A percentile compares a stretch with the other conserved stretches of the same genome.
phyloP scores from a whole-genome alignment of 2,888 invertebrate species.

The Urechis unicinctus region DNA sequence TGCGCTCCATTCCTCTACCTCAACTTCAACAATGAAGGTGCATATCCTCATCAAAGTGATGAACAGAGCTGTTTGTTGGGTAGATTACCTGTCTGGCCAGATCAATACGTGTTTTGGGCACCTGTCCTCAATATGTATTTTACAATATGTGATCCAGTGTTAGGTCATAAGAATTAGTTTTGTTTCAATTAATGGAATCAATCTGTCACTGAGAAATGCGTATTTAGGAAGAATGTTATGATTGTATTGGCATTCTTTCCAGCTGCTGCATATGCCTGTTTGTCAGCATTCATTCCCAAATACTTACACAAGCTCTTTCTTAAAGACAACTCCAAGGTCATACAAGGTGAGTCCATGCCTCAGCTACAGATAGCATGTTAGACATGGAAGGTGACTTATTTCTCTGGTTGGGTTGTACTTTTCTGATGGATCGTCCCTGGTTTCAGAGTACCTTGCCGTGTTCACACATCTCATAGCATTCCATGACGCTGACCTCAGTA shows the following conservation, averaged over 20 bases:
- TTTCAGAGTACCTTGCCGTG: conserved; percentile 82
- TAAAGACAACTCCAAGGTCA: conserved; percentile 91
- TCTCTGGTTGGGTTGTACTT: too few species aligned
- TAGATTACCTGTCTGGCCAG: too few species aligned
- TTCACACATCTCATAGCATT: conserved; percentile 94
- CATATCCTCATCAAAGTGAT: not conserved
- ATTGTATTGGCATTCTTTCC: conserved; percentile 40
- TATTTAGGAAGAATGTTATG: too few species aligned
- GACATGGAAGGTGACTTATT: not conserved
- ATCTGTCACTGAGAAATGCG: too few species aligned
- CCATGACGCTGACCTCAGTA: conserved; percentile 86
- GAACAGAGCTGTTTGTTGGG: not conserved
- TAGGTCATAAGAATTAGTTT: too few species aligned
- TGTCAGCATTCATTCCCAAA: conserved; percentile 91
- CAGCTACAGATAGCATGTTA: too few species aligned
- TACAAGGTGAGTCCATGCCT: conserved; percentile 67
- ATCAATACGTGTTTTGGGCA: too few species aligned
- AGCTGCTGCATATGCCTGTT: conserved; percentile 91
- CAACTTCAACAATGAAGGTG: conserved; percentile 95
- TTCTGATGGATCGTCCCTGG: too few species aligned
- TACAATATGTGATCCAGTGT: too few species aligned
- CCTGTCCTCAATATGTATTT: too few species aligned
- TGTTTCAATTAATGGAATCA: too few species aligned
- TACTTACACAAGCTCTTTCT: conserved; percentile 95
- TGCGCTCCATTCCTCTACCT: conserved; percentile 95